Conservation (phyloP, 2,797 vertebrate species). For the Hyperoplus lanceolatus region DNA sequence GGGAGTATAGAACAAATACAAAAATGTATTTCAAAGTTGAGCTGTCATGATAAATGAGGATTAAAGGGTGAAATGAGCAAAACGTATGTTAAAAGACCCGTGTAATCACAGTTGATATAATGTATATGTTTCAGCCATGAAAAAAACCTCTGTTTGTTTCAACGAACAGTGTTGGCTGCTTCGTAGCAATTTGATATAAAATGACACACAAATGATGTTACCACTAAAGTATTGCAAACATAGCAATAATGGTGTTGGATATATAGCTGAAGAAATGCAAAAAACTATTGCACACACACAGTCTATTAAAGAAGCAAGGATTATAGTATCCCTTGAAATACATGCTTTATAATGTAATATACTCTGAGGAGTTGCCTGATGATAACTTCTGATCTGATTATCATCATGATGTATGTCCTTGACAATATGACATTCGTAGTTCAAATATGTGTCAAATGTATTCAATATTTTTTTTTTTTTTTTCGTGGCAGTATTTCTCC, state of each 20-base stretch:
- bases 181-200: slow-evolving; percentile 1
- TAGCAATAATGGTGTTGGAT: not conserved
- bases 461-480: slow-evolving; percentile 14
- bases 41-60: slow-evolving; percentile 55
- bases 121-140: slow-evolving; percentile 19
- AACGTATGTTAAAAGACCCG: slow-evolving; percentile 45
- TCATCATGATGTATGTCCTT: slow-evolving; percentile 1
- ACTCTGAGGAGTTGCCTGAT: not conserved
- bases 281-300: not conserved
- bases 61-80: slow-evolving; percentile 54
- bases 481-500: slow-evolving; percentile 23
- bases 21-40: slow-evolving; percentile 62
- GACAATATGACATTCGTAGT: not conserved
- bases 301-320: not conserved
- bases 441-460: not conserved
- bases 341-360: slow-evolving; percentile 35
- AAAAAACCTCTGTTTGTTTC: slow-evolving; percentile 15
- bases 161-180: slow-evolving; percentile 16
- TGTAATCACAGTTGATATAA: slow-evolving; percentile 26
- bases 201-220: not conserved
- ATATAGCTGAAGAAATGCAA: not conserved
- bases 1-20: slow-evolving; percentile 60
- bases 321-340: slow-evolving; percentile 30
- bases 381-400: slow-evolving; percentile 6
- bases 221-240: not conserved